Evolutionary conservation across 2,888 invertebrate species (phyloP).

Genomic region (Icerya purchasi): DNA sequence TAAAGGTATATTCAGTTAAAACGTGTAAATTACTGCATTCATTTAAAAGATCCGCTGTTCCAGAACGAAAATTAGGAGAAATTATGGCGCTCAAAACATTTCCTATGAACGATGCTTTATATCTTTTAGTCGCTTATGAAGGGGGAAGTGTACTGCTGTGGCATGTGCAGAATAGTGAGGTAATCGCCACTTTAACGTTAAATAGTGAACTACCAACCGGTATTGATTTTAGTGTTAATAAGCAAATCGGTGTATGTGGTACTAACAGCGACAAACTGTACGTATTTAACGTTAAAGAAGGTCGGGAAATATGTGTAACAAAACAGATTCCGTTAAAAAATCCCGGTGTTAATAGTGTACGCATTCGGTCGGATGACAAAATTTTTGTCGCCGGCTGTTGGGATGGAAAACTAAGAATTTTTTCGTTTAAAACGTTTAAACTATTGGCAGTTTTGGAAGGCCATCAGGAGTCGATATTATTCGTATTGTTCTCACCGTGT

Average conservation of each 20-base stretch:
- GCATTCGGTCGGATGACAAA: slow-evolving; percentile 44
- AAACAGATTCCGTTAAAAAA: slow-evolving; percentile 43
- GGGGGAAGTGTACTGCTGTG: slow-evolving; percentile 47
- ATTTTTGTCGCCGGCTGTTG: slow-evolving; percentile 53
- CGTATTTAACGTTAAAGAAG: slow-evolving; percentile 35
- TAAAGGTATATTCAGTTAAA: slow-evolving; percentile 9
- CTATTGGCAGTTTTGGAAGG: slow-evolving; percentile 49
- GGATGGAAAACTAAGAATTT: slow-evolving; percentile 52
- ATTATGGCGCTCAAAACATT: slow-evolving; percentile 41
- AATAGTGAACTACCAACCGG: slow-evolving; percentile 44
- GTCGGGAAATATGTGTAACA: slow-evolving; percentile 23
- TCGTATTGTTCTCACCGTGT: slow-evolving; percentile 43
- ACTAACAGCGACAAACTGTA: slow-evolving; percentile 39
- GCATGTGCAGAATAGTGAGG: slow-evolving; percentile 40
- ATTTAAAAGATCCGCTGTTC: slow-evolving; percentile 26
- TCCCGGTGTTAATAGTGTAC: slow-evolving; percentile 45
- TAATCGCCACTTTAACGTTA: slow-evolving; percentile 33
- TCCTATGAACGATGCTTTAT: slow-evolving; percentile 28
- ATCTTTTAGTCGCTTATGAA: slow-evolving; percentile 48
- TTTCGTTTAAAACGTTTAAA: slow-evolving; percentile 53
- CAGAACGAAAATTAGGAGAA: slow-evolving; percentile 30
- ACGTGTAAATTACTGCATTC: slow-evolving; percentile 18
- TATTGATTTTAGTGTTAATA: slow-evolving; percentile 43
- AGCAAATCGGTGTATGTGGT: slow-evolving; percentile 44
- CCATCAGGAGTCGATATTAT: slow-evolving; percentile 46